Conservation (phyloP, 2,888 invertebrate species). For the Chrysolina americana region DNA sequence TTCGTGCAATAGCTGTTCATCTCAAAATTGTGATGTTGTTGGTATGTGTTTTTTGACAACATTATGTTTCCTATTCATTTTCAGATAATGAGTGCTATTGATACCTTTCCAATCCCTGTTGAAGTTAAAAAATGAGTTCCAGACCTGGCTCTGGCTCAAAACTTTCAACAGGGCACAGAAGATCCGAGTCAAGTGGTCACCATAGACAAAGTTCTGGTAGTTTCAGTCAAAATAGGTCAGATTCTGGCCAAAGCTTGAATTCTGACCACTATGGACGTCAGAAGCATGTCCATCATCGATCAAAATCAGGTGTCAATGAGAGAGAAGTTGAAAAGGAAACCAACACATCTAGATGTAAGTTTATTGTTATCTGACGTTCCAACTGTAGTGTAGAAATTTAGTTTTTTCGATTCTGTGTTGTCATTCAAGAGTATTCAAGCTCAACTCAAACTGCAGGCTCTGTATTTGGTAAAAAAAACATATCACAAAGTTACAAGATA, state of each 20-base stretch:
- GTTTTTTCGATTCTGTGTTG: too few species aligned
- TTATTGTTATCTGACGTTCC: neutral
- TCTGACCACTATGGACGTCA: conserved; percentile 60
- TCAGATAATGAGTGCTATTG: conserved; percentile 34
- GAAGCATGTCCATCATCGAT: conserved; percentile 64
- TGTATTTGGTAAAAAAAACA: too few species aligned
- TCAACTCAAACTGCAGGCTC: too few species aligned
- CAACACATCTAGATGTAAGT: conserved; percentile 63
- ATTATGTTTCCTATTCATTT: conserved; percentile 11
- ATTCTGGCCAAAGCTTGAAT: conserved; percentile 66
- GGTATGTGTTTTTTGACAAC: too few species aligned
- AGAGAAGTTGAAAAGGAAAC: conserved; percentile 56
- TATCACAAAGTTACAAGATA: too few species aligned
- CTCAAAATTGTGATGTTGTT: too few species aligned
- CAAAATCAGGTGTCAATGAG: conserved; percentile 66
- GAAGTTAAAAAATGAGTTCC: conserved; percentile 57
- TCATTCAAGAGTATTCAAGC: too few species aligned
- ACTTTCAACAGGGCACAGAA: conserved; percentile 61
- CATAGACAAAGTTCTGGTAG: conserved; percentile 62
- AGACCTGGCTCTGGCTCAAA: conserved; percentile 61
- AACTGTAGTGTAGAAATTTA: too few species aligned
- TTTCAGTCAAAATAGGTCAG: conserved; percentile 62
- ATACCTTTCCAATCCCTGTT: conserved; percentile 11
- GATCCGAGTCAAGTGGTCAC: conserved; percentile 63
- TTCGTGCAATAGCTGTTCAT: too few species aligned